Evolutionary conservation across 2,113 vertebrate species (phyloP), one percentile per base, ranked within the genome.

Genomic region (Hiodon alosoides): DNA sequence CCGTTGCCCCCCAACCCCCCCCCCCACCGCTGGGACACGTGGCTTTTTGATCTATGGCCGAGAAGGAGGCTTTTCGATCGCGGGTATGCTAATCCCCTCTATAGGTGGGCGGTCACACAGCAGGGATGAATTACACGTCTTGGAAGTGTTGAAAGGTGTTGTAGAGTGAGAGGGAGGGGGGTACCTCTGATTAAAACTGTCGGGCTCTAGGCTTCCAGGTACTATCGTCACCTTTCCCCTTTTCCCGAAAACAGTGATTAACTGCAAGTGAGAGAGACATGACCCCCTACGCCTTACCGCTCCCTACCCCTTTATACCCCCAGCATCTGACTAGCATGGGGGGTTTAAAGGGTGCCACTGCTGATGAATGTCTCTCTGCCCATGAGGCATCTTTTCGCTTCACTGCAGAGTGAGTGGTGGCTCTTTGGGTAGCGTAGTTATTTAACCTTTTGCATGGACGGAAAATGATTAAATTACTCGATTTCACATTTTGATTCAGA

Each of bases 111-210:
- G 52, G 10, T 76, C 16, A 70, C 4, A 52, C 13, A 52, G 14
- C 54, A 14, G 57, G 59, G 58, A 55, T 67, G 72, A 52, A 57
- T 55, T 74, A 17, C 16, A 54, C 57, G 48, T 52, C 55, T 52
- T 11, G 13, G 47, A 11, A 64, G 46, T 9, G 47, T 11, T 52
- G 55, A 71, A 69, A 48, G n/a, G 17, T 46, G 17, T n/a, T n/a
- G 55, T 13, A 11, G 31, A 11, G 54, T 71, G 54, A 46, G 9
- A 3, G 47, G n/a, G 13, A 54, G 31, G 14, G 14, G 3, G 68
- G 66, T 65, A 51, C 58, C 13, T 47, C 58, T 55, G 59, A 76
- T 54, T 62, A 76, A 57, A 14, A 51, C 51, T n/a, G 59, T 61
- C 66, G 52, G 66, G 51, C 66, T 76, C 2, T 7, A 46, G 7